Evolutionary conservation across 35 echinoderm and acorn worm species (phyloP).

Genomic region (Anneissia japonica): DNA sequence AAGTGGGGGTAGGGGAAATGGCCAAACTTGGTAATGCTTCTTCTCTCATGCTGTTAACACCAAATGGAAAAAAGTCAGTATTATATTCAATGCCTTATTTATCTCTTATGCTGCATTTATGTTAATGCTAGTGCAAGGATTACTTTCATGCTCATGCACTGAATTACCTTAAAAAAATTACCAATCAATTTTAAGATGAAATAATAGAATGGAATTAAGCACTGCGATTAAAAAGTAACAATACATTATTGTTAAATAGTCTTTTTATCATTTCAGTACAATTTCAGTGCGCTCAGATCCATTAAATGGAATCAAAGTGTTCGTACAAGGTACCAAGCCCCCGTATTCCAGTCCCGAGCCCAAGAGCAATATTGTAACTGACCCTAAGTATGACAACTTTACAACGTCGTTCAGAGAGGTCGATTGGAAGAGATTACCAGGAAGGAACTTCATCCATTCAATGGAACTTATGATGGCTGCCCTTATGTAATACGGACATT

Average conservation of each 20-base stretch:
- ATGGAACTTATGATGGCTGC: conserved; percentile 76
- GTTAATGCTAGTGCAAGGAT: neutral
- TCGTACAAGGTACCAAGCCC: conserved; percentile 53
- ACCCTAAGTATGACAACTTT: conserved; percentile 73
- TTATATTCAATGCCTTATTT: neutral
- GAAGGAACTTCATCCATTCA: conserved; percentile 78
- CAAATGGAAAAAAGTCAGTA: conserved; percentile 67
- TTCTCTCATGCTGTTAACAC: conserved; percentile 60
- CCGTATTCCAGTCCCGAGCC: conserved; percentile 7
- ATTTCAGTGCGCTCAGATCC: conserved; percentile 74
- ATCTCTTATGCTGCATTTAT: neutral
- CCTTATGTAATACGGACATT: conserved; percentile 26
- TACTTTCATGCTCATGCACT: neutral
- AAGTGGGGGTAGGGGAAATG: conserved; percentile 62
- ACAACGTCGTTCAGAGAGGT: conserved; percentile 64
- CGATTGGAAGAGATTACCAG: conserved; percentile 64
- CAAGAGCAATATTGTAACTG: conserved; percentile 67
- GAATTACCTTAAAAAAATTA: no score
- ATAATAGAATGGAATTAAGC: no score
- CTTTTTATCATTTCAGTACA: conserved; percentile 30
- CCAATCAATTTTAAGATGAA: no score
- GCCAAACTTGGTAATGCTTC: conserved; percentile 76
- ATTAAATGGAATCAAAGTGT: conserved; percentile 51
- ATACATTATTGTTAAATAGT: no score
- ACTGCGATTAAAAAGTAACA: no score